Evolutionary conservation across 2,113 vertebrate species (phyloP).

Genomic region (Pantherophis guttatus): DNA sequence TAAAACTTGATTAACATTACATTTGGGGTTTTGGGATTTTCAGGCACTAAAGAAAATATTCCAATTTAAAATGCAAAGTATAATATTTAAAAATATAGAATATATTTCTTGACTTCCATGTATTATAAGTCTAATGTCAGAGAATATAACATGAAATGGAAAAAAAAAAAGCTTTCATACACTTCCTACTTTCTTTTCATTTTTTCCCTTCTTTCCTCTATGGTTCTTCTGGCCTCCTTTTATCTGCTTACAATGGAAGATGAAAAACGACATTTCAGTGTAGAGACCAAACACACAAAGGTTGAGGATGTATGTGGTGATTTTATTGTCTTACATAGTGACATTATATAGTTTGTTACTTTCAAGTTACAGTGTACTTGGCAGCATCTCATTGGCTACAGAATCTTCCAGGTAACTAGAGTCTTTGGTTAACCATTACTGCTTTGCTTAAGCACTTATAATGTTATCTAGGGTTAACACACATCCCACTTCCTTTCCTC

Average conservation of each 20-base stretch:
- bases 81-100: background rate
- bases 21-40: background rate
- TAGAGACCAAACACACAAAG: too few relatives aligned
- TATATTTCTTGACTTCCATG: background rate
- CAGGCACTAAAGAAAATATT: background rate
- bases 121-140: background rate
- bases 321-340: too few relatives aligned
- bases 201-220: background rate
- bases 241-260: background rate
- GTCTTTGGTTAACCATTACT: too few relatives aligned
- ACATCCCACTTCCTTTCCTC: too few relatives aligned
- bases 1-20: background rate
- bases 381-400: too few relatives aligned
- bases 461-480: too few relatives aligned
- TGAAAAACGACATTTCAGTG: background rate
- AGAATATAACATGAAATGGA: background rate
- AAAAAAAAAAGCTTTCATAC: background rate
- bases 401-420: too few relatives aligned
- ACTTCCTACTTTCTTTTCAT: background rate
- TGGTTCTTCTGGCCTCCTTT: background rate
- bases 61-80: background rate
- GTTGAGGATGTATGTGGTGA: too few relatives aligned
- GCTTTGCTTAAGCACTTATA: too few relatives aligned
- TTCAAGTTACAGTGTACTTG: too few relatives aligned
- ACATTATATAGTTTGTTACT: too few relatives aligned